Conservation (phyloP, 1,140 invertebrate species). For the Pseudoatta argentina region DNA sequence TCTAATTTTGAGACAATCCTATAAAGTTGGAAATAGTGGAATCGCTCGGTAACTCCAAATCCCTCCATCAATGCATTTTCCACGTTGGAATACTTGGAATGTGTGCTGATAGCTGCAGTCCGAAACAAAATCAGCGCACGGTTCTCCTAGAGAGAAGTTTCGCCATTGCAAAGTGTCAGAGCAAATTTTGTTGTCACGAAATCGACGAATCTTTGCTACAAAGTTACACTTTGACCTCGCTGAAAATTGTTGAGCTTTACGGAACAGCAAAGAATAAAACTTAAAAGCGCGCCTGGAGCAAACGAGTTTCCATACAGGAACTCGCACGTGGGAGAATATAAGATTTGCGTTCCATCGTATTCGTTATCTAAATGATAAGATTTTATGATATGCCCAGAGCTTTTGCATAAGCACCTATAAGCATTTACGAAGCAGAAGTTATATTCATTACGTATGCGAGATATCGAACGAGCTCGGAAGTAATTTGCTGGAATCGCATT, state of each 20-base stretch:
- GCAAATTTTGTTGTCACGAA: constrained; percentile 2
- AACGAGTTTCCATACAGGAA: neutral
- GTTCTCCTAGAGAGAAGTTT: neutral
- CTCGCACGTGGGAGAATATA: neutral
- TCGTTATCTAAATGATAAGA: neutral
- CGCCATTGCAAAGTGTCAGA: neutral
- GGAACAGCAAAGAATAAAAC: neutral
- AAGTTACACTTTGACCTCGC: constrained; percentile 3
- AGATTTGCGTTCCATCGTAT: neutral
- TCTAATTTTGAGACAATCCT: too few relatives aligned
- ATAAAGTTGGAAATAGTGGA: neutral
- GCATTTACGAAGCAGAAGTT: neutral
- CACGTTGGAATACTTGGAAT: neutral
- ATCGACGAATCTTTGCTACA: neutral
- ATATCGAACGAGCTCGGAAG: neutral
- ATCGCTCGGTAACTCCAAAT: neutral
- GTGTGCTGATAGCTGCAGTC: too few relatives aligned
- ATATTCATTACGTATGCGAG: neutral
- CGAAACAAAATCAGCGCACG: constrained; percentile 8
- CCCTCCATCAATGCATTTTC: neutral
- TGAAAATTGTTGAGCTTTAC: constrained; percentile 11
- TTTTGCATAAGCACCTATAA: neutral
- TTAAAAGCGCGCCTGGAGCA: neutral
- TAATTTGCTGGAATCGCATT: neutral
- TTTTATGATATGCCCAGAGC: constrained; percentile 12